A percentile compares a stretch with the other conserved stretches of the same genome.
Evolutionary conservation across 2,797 vertebrate species (phyloP).

Genomic region (Rhabdophis nuchalis): DNA sequence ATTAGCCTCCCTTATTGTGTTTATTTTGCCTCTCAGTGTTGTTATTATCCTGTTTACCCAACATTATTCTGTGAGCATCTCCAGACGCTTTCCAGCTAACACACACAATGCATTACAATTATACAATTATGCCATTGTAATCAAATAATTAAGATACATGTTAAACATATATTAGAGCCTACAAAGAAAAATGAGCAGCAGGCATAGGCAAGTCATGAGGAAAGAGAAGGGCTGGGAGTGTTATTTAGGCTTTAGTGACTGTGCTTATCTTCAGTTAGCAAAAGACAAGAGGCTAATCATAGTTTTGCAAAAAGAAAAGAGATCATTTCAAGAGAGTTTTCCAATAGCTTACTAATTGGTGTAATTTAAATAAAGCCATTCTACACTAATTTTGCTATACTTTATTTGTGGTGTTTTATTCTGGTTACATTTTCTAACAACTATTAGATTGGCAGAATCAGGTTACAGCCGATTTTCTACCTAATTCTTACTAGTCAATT

Average conservation of each 20-base stretch:
- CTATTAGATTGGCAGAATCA: neutral
- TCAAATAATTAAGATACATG: conserved; percentile 80
- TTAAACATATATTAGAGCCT: conserved; percentile 76
- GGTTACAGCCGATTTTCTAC: neutral
- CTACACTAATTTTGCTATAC: neutral
- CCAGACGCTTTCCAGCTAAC: conserved; percentile 67
- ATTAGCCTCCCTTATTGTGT: conserved; percentile 61
- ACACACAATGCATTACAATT: conserved; percentile 75
- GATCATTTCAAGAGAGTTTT: neutral
- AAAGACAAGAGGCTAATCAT: neutral
- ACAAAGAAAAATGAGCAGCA: conserved; percentile 65
- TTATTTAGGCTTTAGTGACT: conserved; percentile 52
- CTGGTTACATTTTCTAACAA: neutral
- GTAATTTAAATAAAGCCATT: neutral
- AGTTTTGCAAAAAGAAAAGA: neutral
- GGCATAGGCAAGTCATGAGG: conserved; percentile 47
- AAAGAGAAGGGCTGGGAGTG: conserved; percentile 61
- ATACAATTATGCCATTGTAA: conserved; percentile 78
- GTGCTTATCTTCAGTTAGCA: conserved; percentile 40
- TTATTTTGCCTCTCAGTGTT: conserved; percentile 52
- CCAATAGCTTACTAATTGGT: neutral
- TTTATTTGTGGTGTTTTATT: neutral
- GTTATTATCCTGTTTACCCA: conserved; percentile 71
- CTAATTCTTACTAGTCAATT: neutral
- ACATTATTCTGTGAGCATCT: conserved; percentile 63